Conservation (phyloP, 1,140 invertebrate genomes). For the Rhyzopertha dominica region DNA sequence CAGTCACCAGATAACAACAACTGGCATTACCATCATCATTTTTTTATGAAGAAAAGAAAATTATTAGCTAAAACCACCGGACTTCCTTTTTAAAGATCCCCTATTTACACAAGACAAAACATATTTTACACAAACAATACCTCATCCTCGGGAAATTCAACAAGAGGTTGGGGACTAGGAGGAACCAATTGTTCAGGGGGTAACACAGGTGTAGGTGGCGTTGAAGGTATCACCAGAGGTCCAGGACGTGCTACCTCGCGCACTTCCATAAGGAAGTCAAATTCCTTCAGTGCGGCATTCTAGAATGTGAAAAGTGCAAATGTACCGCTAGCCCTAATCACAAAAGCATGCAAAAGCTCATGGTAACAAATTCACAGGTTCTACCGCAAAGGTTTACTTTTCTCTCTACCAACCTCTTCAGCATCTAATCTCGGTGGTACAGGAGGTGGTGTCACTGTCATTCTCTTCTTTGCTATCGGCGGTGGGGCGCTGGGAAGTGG, state of each 20-base stretch:
- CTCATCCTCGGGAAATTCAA: slow-evolving; percentile 77
- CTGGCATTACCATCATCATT: no score
- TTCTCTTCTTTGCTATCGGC: slow-evolving; percentile 37
- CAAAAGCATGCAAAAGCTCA: background rate
- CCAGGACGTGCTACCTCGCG: slow-evolving; percentile 48
- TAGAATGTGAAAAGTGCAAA: slow-evolving; percentile 47
- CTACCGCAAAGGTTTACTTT: background rate
- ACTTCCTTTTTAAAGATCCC: no score
- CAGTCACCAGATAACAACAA: no score
- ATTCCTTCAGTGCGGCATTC: slow-evolving; percentile 78
- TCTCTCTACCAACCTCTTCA: slow-evolving; percentile 53
- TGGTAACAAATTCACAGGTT: background rate
- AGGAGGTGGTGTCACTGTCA: slow-evolving; percentile 52
- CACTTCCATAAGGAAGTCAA: slow-evolving; percentile 82
- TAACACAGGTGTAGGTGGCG: slow-evolving; percentile 42
- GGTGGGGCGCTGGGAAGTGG: slow-evolving; percentile 47
- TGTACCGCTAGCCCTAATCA: slow-evolving; percentile 6
- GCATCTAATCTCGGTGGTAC: slow-evolving; percentile 60
- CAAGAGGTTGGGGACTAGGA: slow-evolving; percentile 67
- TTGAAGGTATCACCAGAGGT: slow-evolving; percentile 40
- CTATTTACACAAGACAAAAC: no score
- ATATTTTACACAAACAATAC: no score
- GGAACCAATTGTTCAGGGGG: slow-evolving; percentile 47
- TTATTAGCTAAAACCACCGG: no score
- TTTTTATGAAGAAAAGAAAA: no score